These are phyloP conservation scores for Drosophila busckii DNA, from an alignment of 1,140 invertebrate genomes.

Conservation along the genomic window DNA sequence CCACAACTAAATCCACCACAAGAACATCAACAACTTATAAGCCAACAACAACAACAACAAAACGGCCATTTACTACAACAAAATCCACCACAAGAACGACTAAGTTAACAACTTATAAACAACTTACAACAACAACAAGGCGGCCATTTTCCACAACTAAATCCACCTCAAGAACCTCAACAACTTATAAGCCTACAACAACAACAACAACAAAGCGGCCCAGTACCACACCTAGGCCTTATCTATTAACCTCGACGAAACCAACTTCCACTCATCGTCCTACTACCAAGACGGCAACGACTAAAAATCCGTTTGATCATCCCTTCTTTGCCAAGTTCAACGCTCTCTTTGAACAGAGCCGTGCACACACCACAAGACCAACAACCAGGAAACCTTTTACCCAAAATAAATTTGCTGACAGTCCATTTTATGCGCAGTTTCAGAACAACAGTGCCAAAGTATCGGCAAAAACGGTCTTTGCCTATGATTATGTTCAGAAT, in stretches of 20 bases:
- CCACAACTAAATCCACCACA: not conserved
- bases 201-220: conserved; percentile 8
- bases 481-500: conserved; percentile 38
- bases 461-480: conserved; percentile 39
- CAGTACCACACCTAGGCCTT: conserved; percentile 33
- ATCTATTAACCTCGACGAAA: conserved; percentile 44
- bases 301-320: conserved; percentile 49
- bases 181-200: conserved; percentile 2
- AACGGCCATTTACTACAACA: conserved; percentile 1
- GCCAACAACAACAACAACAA: conserved; percentile 1
- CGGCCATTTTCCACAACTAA: not conserved
- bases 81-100: not conserved
- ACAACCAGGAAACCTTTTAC: not conserved
- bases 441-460: conserved; percentile 45
- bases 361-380: conserved; percentile 1
- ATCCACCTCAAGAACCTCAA: not conserved
- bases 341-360: conserved; percentile 12
- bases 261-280: conserved; percentile 12
- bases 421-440: conserved; percentile 54
- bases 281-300: conserved; percentile 15
- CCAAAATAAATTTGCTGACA: conserved; percentile 18
- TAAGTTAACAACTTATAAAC: not conserved
- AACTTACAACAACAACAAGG: not conserved
- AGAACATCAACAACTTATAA: not conserved
- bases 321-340: conserved; percentile 61